Evolutionary conservation across 2,113 vertebrate species (phyloP).

Genomic region (Ciconia boyciana): DNA sequence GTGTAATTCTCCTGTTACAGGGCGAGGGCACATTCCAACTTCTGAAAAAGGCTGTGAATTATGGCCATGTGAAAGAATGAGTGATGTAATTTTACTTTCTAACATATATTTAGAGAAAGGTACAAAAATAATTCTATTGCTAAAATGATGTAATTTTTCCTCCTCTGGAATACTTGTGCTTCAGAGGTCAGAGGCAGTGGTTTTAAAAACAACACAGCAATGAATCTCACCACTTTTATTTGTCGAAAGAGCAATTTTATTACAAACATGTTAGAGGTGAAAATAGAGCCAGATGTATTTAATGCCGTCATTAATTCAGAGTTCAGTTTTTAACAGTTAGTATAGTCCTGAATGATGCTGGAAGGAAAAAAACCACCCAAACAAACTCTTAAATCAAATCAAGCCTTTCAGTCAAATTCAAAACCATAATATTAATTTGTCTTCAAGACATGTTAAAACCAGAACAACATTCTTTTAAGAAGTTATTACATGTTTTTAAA

Average conservation of each 20-base stretch:
- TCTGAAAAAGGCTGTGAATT: not conserved
- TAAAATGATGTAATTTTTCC: not conserved
- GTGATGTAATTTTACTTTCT: not conserved
- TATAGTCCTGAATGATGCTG: not conserved
- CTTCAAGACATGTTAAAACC: not conserved
- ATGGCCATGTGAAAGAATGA: not conserved
- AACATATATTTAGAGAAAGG: not conserved
- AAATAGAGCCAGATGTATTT: not conserved
- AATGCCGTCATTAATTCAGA: not conserved
- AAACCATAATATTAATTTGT: not conserved
- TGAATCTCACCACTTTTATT: not conserved
- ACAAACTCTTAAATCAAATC: not conserved
- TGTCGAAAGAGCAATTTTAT: not conserved
- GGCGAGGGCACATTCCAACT: not conserved
- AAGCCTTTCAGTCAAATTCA: not conserved
- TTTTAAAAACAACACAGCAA: not conserved
- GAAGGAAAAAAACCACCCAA: not conserved
- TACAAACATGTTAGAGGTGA: not conserved
- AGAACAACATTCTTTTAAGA: not conserved
- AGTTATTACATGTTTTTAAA: not conserved
- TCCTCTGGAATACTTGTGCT: not conserved
- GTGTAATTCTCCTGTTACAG: not conserved
- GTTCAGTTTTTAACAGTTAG: not conserved
- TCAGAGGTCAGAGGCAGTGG: not conserved
- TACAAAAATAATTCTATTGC: not conserved